phyloP scores from a whole-genome alignment of 2,113 vertebrate genomes.

The Colossoma macropomum region DNA sequence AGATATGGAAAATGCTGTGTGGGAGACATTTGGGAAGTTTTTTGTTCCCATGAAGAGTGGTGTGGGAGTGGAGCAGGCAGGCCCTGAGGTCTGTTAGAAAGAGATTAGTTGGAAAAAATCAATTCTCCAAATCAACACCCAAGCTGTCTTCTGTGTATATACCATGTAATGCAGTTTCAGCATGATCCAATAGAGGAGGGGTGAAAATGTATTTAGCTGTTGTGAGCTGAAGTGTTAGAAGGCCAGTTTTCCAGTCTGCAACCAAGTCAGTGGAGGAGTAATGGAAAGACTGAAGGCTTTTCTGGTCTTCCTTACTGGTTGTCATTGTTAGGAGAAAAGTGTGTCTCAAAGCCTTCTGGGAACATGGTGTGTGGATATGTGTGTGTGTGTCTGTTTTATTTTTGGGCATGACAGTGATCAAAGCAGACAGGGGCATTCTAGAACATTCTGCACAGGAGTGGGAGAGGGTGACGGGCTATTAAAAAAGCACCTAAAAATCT shows the following conservation, averaged over 20 bases:
- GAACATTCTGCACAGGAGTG: conserved; percentile 25
- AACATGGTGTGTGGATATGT: conserved; percentile 11
- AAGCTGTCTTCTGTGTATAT: background rate
- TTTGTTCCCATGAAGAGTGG: background rate
- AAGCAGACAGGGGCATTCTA: conserved; percentile 58
- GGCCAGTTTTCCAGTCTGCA: background rate
- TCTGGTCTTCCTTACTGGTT: conserved; percentile 15
- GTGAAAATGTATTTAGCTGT: background rate
- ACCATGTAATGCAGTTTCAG: background rate
- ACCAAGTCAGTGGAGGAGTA: conserved; percentile 2
- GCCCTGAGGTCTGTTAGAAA: conserved; percentile 1
- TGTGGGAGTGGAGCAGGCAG: background rate
- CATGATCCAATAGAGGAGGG: background rate
- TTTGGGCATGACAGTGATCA: conserved; percentile 62
- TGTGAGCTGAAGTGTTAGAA: background rate
- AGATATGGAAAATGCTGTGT: background rate
- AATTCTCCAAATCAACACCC: background rate
- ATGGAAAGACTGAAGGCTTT: conserved; percentile 19
- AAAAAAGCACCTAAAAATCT: conserved; percentile 27
- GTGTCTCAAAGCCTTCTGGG: conserved; percentile 17
- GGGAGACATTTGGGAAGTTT: background rate
- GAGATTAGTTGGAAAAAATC: background rate
- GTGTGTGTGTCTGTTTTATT: conserved; percentile 27
- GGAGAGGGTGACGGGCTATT: conserved; percentile 8
- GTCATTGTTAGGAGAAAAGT: conserved; percentile 25